Evolutionary conservation across 2,113 vertebrate species (phyloP).

Genomic region (Odontesthes bonariensis): DNA sequence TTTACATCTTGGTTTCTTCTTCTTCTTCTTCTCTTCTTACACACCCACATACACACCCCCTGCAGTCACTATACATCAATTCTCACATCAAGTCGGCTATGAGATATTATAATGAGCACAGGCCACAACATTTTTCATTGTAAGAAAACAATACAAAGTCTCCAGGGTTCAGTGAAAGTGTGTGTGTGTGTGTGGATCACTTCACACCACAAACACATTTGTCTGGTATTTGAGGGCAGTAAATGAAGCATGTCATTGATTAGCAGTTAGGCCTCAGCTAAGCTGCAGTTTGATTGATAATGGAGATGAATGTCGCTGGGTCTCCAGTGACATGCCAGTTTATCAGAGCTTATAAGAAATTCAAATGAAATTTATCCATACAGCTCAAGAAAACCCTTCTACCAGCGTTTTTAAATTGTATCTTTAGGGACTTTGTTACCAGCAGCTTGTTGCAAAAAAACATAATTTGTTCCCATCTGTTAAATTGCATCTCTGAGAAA

Average conservation of each 20-base stretch:
- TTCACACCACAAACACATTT: constrained; percentile 53
- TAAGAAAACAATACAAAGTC: constrained; percentile 39
- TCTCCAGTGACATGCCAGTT: constrained; percentile 22
- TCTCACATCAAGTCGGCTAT: constrained; percentile 29
- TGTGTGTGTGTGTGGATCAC: constrained; percentile 20
- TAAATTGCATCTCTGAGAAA: too few relatives aligned
- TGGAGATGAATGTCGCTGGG: background rate
- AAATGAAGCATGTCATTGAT: constrained; percentile 72
- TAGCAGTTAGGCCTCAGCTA: constrained; percentile 46
- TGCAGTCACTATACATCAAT: constrained; percentile 27
- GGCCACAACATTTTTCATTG: constrained; percentile 28
- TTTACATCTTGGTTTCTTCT: background rate
- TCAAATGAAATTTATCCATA: constrained; percentile 16
- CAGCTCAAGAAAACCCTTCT: background rate
- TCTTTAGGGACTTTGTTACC: too few relatives aligned
- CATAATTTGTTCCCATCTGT: too few relatives aligned
- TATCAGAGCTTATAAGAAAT: constrained; percentile 25
- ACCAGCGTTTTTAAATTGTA: too few relatives aligned
- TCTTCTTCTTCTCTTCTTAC: background rate
- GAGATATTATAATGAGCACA: constrained; percentile 30
- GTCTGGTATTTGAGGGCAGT: constrained; percentile 40
- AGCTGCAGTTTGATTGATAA: constrained; percentile 53
- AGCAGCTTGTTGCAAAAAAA: too few relatives aligned
- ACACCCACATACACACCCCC: background rate
- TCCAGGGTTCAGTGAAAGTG: constrained; percentile 20